These are phyloP conservation scores for Tenebrosternarchus preto DNA, from an alignment of 2,113 vertebrate species.

Conservation along the genomic window DNA sequence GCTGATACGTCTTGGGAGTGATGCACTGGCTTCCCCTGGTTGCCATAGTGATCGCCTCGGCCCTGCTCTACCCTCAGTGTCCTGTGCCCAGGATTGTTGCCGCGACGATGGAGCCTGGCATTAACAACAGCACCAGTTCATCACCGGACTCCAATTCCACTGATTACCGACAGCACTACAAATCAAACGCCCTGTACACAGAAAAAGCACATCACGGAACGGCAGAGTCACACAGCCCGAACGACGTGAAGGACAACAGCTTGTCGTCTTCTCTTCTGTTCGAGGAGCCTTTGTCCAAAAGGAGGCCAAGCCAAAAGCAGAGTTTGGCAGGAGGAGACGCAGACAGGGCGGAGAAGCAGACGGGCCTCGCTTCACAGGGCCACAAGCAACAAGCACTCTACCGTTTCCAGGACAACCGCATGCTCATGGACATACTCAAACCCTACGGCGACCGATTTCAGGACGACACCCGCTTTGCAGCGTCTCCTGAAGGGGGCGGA, in stretches of 20 bases:
- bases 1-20: conserved; percentile 83
- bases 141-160: conserved; percentile 27
- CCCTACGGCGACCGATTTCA: conserved; percentile 28
- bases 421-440: conserved; percentile 57
- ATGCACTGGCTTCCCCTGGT: conserved; percentile 86
- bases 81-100: conserved; percentile 68
- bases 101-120: conserved; percentile 62
- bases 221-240: conserved; percentile 36
- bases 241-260: conserved; percentile 24
- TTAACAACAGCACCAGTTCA: conserved; percentile 52
- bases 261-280: conserved; percentile 22
- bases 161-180: conserved; percentile 50
- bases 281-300: conserved; percentile 42
- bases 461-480: conserved; percentile 14
- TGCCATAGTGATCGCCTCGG: conserved; percentile 85
- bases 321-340: conserved; percentile 13
- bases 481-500: background rate
- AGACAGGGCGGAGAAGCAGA: conserved; percentile 24
- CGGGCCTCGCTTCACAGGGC: conserved; percentile 24
- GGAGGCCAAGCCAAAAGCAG: conserved; percentile 24
- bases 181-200: conserved; percentile 25
- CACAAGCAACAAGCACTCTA: conserved; percentile 22
- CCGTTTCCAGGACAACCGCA: conserved; percentile 47
- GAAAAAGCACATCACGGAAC: conserved; percentile 11
- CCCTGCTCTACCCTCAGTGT: conserved; percentile 77